These are phyloP conservation scores for Pelochelys cantorii DNA, from an alignment of 2,797 vertebrate genomes.

Conservation along the genomic window DNA sequence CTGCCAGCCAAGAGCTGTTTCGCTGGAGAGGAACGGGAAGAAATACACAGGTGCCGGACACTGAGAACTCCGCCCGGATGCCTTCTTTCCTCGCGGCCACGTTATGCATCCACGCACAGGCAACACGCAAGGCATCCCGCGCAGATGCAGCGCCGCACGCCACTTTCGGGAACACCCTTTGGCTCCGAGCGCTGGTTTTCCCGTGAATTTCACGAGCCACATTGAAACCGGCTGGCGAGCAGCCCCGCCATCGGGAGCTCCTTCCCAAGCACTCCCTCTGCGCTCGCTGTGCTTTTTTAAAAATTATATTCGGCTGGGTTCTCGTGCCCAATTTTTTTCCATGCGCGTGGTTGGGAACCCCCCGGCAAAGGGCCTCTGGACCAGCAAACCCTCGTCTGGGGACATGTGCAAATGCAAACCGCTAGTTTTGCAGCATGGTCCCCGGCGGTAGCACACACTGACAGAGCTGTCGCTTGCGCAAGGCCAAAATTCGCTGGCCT, in stretches of 20 bases:
- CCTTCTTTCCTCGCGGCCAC: not conserved
- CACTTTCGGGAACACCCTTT: not conserved
- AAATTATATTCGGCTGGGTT: not conserved
- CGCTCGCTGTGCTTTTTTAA: fast-evolving
- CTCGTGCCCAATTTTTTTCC: fast-evolving
- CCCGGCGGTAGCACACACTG: not conserved
- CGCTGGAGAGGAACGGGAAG: no score
- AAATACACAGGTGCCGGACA: not conserved
- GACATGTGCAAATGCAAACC: fast-evolving
- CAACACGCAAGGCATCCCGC: not conserved
- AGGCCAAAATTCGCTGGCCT: constrained; percentile 48
- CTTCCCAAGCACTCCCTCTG: not conserved
- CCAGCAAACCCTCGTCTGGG: fast-evolving
- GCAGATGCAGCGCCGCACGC: not conserved
- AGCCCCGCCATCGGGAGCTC: not conserved
- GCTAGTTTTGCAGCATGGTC: not conserved
- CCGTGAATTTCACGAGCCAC: not conserved
- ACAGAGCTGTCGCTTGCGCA: constrained; percentile 39
- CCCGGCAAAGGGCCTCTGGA: fast-evolving
- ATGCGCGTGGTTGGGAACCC: fast-evolving
- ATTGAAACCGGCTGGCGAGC: not conserved
- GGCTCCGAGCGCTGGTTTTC: not conserved
- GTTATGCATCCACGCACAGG: not conserved
- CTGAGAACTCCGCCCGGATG: not conserved
- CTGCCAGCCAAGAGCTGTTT: not conserved